Percentiles rank a stretch among this genome's conserved stretches.
Conservation (phyloP, 2,797 vertebrate species). For the Garrulus glandarius region DNA sequence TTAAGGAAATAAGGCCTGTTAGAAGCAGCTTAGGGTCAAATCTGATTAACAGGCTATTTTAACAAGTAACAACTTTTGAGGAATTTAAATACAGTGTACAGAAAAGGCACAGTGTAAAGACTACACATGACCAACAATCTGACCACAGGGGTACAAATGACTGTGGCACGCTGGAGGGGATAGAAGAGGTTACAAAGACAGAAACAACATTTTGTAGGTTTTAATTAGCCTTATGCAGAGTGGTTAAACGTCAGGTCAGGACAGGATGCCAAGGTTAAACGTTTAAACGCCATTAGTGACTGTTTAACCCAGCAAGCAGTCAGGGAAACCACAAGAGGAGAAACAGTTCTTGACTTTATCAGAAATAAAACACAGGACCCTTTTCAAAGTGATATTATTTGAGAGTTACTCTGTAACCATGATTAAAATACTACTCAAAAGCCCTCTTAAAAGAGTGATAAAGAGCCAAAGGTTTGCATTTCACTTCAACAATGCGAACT, state of each 20-base stretch:
- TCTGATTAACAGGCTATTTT: background rate
- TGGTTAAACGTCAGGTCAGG: background rate
- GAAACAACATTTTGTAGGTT: background rate
- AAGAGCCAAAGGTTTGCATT: background rate
- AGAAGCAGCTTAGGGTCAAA: background rate
- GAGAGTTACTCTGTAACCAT: background rate
- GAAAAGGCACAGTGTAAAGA: background rate
- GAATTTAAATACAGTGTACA: background rate
- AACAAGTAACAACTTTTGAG: background rate
- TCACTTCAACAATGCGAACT: background rate
- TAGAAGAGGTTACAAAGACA: background rate
- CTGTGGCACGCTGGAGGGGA: background rate
- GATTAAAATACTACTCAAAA: background rate
- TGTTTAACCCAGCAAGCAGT: background rate
- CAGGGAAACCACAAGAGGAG: background rate
- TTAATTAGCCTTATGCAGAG: background rate
- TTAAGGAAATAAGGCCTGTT: background rate
- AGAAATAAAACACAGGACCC: background rate
- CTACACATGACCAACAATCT: background rate
- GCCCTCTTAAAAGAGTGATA: background rate
- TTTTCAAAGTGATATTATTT: background rate
- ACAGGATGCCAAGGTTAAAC: background rate
- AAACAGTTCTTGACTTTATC: background rate
- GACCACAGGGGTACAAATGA: background rate
- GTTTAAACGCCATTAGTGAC: background rate